Percentiles rank a stretch among this genome's conserved stretches.
These are phyloP conservation scores for Anolis sagrei DNA, from an alignment of 2,113 vertebrate genomes.

Conservation along the genomic window DNA sequence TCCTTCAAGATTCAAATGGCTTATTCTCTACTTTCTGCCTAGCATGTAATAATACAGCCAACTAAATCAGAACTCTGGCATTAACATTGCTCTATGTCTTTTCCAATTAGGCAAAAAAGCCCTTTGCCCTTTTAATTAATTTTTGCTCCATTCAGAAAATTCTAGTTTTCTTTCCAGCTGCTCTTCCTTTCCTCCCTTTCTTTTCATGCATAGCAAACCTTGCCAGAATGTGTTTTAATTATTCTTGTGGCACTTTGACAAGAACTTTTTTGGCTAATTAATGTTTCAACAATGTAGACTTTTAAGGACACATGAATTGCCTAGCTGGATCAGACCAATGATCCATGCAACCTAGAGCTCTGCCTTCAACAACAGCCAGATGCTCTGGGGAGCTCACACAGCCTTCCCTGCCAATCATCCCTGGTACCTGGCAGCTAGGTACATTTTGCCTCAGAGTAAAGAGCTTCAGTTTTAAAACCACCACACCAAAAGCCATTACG, in stretches of 20 bases:
- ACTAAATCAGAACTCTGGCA: neutral
- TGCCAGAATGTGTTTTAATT: constrained; percentile 17
- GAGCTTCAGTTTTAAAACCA: neutral
- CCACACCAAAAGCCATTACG: neutral
- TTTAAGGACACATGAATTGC: neutral
- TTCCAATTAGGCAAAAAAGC: neutral
- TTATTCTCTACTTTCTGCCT: neutral
- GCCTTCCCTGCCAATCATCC: neutral
- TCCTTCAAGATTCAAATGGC: neutral
- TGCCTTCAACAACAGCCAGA: neutral
- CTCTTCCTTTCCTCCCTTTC: neutral
- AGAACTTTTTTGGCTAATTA: constrained; percentile 26
- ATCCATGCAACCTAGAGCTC: neutral
- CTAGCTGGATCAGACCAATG: neutral
- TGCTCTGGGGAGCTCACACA: neutral
- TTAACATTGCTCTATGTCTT: neutral
- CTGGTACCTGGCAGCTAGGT: neutral
- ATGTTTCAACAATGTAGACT: constrained; percentile 11
- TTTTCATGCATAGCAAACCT: neutral
- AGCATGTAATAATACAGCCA: neutral
- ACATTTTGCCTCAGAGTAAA: neutral
- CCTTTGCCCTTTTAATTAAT: constrained; percentile 10
- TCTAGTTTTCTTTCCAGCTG: neutral
- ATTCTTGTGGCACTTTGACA: neutral
- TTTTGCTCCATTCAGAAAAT: constrained; percentile 2